Evolutionary conservation across 2,888 invertebrate species (phyloP).

Genomic region (Dinocampus coccinellae): DNA sequence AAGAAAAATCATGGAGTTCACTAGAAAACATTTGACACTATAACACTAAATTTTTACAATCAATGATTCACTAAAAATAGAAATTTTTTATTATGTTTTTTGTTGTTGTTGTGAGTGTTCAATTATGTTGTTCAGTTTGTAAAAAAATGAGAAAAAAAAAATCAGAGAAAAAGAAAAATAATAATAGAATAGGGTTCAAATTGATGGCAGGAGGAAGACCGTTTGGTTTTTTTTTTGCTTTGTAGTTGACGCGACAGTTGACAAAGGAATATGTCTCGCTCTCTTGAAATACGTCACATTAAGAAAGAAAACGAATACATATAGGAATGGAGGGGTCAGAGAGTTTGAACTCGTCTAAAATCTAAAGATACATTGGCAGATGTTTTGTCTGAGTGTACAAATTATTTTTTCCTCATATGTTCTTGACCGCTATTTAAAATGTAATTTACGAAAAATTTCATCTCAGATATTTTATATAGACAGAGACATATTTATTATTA

Average conservation of each 20-base stretch:
- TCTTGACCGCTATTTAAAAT: neutral
- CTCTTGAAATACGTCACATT: neutral
- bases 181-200: no score
- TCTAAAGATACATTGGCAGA: slow-evolving; percentile 23
- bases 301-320: neutral
- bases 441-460: no score
- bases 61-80: neutral
- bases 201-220: neutral
- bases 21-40: neutral
- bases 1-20: neutral
- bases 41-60: neutral
- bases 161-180: no score
- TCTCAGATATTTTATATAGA: slow-evolving; percentile 3
- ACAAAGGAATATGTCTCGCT: neutral
- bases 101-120: neutral
- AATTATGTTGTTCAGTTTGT: no score
- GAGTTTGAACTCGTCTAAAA: slow-evolving; percentile 25
- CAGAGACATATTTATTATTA: no score
- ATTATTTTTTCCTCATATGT: neutral
- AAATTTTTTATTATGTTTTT: neutral
- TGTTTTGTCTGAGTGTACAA: neutral
- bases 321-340: neutral
- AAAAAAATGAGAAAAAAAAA: no score
- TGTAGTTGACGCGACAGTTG: neutral
- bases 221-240: neutral